Conservation (phyloP, 2,113 vertebrate species). For the Galemys pyrenaicus region DNA sequence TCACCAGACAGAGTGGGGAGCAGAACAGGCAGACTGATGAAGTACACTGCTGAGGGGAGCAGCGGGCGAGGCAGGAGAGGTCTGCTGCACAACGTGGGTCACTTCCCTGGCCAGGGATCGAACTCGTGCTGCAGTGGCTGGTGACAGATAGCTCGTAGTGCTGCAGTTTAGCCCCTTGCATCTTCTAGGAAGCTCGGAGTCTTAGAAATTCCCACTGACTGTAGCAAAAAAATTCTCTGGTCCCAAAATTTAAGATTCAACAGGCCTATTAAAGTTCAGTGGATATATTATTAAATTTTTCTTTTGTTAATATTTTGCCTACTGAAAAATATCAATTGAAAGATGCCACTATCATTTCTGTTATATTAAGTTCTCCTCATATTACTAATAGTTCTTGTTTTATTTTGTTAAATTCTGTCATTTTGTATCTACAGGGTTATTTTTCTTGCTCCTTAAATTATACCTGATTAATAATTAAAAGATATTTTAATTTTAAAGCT, state of each 20-base stretch:
- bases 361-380: neutral
- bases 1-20: no score
- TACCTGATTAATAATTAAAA: neutral
- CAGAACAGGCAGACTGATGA: no score
- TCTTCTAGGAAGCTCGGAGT: no score
- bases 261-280: neutral
- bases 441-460: neutral
- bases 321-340: neutral
- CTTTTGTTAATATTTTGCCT: constrained; percentile 15
- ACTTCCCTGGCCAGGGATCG: no score
- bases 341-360: neutral
- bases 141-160: no score
- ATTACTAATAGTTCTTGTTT: neutral
- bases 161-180: no score
- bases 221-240: neutral
- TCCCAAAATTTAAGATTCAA: neutral
- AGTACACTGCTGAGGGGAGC: no score
- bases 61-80: no score
- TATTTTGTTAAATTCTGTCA: neutral
- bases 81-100: no score
- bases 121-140: no score
- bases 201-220: constrained; percentile 15
- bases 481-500: constrained; percentile 9
- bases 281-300: neutral
- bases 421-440: neutral